Percentiles rank a stretch among this genome's conserved stretches.
Evolutionary conservation across 64 coral and sea anemone genomes (phyloP).

Genomic region (Orbicella faveolata): DNA sequence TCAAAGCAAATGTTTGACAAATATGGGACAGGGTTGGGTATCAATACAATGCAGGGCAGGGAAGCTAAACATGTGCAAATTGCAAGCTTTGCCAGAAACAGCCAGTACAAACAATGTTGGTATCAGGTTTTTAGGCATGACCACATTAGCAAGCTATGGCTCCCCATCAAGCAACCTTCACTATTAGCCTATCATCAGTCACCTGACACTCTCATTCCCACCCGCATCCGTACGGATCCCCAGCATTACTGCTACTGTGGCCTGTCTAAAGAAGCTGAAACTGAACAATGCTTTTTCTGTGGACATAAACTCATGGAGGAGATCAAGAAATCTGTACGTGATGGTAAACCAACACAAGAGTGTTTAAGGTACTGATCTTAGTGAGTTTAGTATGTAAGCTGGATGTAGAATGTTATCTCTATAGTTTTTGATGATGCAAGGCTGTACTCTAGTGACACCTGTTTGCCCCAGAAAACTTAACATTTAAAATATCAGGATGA

Average conservation of each 20-base stretch:
- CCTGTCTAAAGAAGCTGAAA: slow-evolving; percentile 11
- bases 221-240: background rate
- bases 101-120: slow-evolving; percentile 43
- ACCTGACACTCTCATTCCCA: slow-evolving; percentile 44
- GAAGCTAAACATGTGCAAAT: slow-evolving; percentile 59
- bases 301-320: slow-evolving; percentile 43
- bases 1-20: slow-evolving; percentile 38
- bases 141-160: slow-evolving; percentile 67
- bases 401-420: too few relatives aligned
- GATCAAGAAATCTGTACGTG: background rate
- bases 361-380: too few relatives aligned
- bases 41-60: slow-evolving; percentile 64
- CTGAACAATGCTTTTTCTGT: slow-evolving; percentile 57
- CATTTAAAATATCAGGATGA: too few relatives aligned
- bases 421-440: too few relatives aligned
- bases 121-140: slow-evolving; percentile 62
- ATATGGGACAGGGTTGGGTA: slow-evolving; percentile 35
- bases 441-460: too few relatives aligned
- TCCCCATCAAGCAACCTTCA: slow-evolving; percentile 49
- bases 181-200: slow-evolving; percentile 47
- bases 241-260: slow-evolving; percentile 44
- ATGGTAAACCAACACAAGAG: background rate
- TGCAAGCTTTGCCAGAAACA: slow-evolving; percentile 69
- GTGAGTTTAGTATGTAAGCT: too few relatives aligned
- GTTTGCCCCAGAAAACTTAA: too few relatives aligned